Evolutionary conservation across 2,113 vertebrate genomes (phyloP).

Genomic region (Entomyzon cyanotis): DNA sequence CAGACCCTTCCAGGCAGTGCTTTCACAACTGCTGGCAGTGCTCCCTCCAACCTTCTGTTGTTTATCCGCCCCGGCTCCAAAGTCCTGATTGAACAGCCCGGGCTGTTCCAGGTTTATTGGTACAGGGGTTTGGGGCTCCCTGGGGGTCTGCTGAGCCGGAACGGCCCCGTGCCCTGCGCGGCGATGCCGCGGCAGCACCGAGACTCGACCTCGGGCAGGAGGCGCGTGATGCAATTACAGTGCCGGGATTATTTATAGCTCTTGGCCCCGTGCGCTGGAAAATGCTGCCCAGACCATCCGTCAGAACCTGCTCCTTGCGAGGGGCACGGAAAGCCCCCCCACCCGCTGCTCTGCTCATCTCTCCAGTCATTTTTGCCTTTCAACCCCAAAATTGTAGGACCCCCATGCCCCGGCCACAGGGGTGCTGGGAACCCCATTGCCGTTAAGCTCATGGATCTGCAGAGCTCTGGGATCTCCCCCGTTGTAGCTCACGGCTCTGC

Average conservation of each 20-base stretch:
- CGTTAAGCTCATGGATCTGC: rapidly evolving
- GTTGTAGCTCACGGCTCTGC: not conserved
- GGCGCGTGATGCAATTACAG: not conserved
- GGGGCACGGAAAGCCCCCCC: not conserved
- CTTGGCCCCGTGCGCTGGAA: not conserved
- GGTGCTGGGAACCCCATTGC: not conserved
- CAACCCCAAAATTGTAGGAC: not conserved
- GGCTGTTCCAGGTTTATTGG: not conserved
- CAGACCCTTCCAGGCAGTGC: not conserved
- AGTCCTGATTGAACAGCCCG: not conserved
- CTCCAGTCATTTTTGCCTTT: not conserved
- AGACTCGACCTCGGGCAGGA: not conserved
- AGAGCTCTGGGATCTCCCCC: not conserved
- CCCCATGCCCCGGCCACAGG: rapidly evolving
- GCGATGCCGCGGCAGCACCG: not conserved
- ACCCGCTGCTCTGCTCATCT: not conserved
- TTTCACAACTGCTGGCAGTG: not conserved
- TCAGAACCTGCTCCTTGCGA: not conserved
- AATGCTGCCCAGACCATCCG: not conserved
- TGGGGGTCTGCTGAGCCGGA: not conserved
- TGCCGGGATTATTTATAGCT: constrained; percentile 25
- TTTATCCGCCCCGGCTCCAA: constrained; percentile 8
- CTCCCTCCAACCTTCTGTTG: not conserved
- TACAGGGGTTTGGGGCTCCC: not conserved
- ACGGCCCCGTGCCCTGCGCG: not conserved